Evolutionary conservation across 2,797 vertebrate genomes (phyloP), one percentile per base, ranked within the genome.

Genomic region (Channallabes apus): DNA sequence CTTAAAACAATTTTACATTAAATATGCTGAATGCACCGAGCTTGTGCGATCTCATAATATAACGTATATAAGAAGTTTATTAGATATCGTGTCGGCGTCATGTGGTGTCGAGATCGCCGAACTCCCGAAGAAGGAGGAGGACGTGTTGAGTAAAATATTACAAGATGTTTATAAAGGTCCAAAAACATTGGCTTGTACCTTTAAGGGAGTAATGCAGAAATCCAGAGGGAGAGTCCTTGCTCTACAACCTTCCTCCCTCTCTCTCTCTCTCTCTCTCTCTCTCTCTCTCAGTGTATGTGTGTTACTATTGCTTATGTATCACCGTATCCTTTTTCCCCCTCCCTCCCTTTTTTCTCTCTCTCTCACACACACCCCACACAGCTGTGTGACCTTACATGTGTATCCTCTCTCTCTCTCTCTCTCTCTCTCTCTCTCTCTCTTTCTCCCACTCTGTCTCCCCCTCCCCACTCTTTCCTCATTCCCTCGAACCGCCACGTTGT

Each of bases 361-460:
- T 51, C 77, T 3, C 76, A 51, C n/a, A 75, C 76, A 80, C 68
- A 83, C 84, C 67, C 84, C 79, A 81, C 59, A 82, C 87, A 89
- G 87, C 82, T 89, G 89, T 89, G 88, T 82, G 82, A 86, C 87
- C 87, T 87, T 88, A 84, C 78, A 83, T 86, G 83, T 89, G 85
- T 84, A 86, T 85, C 46, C 82, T 62, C 56, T 81, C 71, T 61
- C 65, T 80, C 12, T 77, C 61, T 61, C 35, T 69, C 58, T 71
- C 67, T 82, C 51, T 71, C n/a, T 73, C 75, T 82, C 77, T 78
- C 56, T 78, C 78, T 69, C 68, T 84, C 35, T 77, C 35, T 35
- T 20, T 27, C 68, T 41, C 58, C n/a, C 72, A 32, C 80, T 58
- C 41, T 22, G 58, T 67, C 54, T 29, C 27, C 46, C 38, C 27